Evolutionary conservation across 2,113 vertebrate species (phyloP).

Genomic region (Ondatra zibethicus): DNA sequence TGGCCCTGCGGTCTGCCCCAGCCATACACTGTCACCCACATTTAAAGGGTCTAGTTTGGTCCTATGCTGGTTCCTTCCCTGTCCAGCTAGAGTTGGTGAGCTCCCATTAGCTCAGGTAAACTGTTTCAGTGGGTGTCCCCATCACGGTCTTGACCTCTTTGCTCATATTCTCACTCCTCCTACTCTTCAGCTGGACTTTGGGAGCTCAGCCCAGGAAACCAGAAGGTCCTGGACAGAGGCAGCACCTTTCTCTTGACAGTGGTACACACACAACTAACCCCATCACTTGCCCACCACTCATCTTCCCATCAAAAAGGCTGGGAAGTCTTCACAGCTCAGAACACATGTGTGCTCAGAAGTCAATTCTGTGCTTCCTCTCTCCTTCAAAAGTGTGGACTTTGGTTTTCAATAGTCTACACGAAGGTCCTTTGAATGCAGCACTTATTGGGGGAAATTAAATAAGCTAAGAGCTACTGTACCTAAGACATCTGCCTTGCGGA

Average conservation of each 20-base stretch:
- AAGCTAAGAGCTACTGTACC: slow-evolving; percentile 63
- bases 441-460: slow-evolving; percentile 63
- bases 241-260: slow-evolving; percentile 28
- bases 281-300: slow-evolving; percentile 61
- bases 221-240: too few species aligned
- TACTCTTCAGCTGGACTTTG: too few species aligned
- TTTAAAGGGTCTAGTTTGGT: too few species aligned
- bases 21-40: too few species aligned
- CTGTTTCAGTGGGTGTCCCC: too few species aligned
- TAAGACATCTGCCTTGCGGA: slow-evolving; percentile 39
- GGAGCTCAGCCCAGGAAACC: too few species aligned
- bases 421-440: slow-evolving; percentile 57
- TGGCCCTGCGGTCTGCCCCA: too few species aligned
- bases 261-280: slow-evolving; percentile 43
- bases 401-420: slow-evolving; percentile 53
- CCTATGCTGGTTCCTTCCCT: too few species aligned
- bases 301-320: slow-evolving; percentile 63
- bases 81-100: too few species aligned
- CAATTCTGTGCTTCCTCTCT: neutral
- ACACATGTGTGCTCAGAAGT: slow-evolving; percentile 71
- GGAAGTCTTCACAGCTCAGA: slow-evolving; percentile 73
- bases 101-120: too few species aligned
- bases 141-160: too few species aligned
- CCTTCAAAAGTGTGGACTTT: slow-evolving; percentile 67
- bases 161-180: too few species aligned